Evolutionary conservation across 2,113 vertebrate species (phyloP), one percentile per base, ranked within the genome.

Genomic region (Myrmecophaga tridactyla): DNA sequence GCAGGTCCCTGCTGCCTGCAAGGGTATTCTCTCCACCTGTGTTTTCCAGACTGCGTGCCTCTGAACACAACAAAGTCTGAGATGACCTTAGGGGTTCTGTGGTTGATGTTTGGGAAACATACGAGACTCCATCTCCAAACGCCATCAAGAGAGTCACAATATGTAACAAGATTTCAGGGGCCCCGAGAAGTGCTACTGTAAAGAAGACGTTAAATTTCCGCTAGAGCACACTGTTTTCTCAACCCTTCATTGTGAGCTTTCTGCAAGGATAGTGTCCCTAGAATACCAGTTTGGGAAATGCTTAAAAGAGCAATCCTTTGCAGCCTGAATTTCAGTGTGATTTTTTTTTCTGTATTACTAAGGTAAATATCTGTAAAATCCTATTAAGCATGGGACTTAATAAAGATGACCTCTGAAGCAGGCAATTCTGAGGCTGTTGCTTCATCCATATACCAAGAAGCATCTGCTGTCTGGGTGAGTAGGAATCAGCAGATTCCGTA

Each of bases 71-170:
- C 15, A 39, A 51, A 70, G 63, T 2, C 2, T 7, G 27, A 62
- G 27, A 34, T 13, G 58, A 39, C 25, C 2, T 43, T 25, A 12
- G 20, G 46, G 51, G 62, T 36, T 60, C 94, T 29, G 21, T 1
- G 36, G 53, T 0, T 34, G 62, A 11, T 18, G 5, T 23, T 14
- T n/a, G 62, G 70, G 73, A 81, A 39, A 62, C 60, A 60, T 3
- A 27, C n/a, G 46, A 69, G 36, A 14, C 0, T 0, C 4, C 27
- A 18, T 5, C 34, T 21, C 3, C 14, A 25, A 29, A 60, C 13
- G 2, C 12, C 20, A 65, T 48, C 9, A 4, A 29, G 34, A 34
- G 6, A 67, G 27, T 39, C 34, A 43, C 1, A 21, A 18, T 3
- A 4, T 17, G 56, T 17, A 21, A 8, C 9, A 9, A 36, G 62